Conservation (phyloP, 2,797 vertebrate genomes). For the Megaceryle alcyon region DNA sequence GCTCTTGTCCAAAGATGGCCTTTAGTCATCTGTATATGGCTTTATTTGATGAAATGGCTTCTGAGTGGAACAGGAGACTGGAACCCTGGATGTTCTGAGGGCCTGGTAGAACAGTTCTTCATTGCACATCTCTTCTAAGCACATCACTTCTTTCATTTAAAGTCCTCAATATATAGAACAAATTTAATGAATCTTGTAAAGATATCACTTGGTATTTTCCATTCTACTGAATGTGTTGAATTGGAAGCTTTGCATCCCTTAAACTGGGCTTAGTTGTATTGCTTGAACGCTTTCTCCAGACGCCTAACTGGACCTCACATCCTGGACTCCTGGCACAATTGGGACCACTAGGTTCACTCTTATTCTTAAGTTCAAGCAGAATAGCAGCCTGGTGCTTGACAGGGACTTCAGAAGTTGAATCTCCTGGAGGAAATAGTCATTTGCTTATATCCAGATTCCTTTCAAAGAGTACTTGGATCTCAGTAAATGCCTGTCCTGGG, state of each 20-base stretch:
- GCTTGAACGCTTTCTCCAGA: background rate
- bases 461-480: background rate
- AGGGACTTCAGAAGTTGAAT: constrained; percentile 7
- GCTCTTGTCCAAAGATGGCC: background rate
- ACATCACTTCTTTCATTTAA: background rate
- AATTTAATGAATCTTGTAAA: background rate
- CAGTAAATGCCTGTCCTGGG: background rate
- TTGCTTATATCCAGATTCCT: constrained; percentile 17
- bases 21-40: background rate
- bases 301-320: background rate
- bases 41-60: background rate
- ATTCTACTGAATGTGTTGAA: background rate
- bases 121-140: background rate
- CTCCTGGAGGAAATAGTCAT: background rate
- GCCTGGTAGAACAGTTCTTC: background rate
- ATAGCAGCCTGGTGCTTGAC: background rate
- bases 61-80: background rate
- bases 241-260: background rate
- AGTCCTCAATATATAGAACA: background rate
- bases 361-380: background rate
- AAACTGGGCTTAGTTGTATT: background rate
- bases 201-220: background rate
- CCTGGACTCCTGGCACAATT: background rate
- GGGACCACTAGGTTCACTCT: background rate
- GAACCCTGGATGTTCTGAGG: background rate